Percentiles rank a stretch among this genome's conserved stretches.
These are phyloP conservation scores for Sweltsa coloradensis DNA, from an alignment of 1,140 invertebrate species.

Conservation along the genomic window DNA sequence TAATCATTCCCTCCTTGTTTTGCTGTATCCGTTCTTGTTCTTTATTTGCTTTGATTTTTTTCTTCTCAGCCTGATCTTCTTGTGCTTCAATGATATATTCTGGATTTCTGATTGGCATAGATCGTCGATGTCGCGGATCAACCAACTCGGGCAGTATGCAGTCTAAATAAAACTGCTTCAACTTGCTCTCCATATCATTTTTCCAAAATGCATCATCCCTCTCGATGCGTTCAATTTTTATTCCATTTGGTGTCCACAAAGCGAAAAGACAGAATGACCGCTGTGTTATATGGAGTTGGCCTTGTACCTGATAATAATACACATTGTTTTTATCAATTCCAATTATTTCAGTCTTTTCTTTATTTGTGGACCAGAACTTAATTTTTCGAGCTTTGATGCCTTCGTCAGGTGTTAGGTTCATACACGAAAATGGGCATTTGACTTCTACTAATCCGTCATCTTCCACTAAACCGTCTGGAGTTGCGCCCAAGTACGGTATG, in stretches of 20 bases:
- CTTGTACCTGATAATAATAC: conserved; percentile 22
- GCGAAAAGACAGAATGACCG: conserved; percentile 20
- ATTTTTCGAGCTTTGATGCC: conserved; percentile 7
- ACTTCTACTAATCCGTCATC: conserved; percentile 17
- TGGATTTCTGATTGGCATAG: conserved; percentile 22
- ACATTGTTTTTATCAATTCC: conserved; percentile 18
- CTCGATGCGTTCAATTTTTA: conserved; percentile 10
- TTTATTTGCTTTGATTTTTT: too few species aligned
- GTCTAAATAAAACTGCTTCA: conserved; percentile 22
- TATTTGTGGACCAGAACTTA: conserved; percentile 8
- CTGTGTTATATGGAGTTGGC: conserved; percentile 18
- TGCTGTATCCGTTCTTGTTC: too few species aligned
- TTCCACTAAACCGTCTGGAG: conserved; percentile 18
- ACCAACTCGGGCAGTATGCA: conserved; percentile 26
- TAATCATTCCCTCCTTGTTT: too few species aligned
- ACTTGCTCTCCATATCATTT: conserved; percentile 15
- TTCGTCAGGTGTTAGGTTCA: conserved; percentile 4
- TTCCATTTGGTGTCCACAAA: conserved; percentile 14
- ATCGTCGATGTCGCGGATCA: conserved; percentile 21
- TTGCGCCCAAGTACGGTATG: conserved; percentile 13
- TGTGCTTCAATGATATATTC: conserved; percentile 14
- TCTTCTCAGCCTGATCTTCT: too few species aligned
- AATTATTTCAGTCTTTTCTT: conserved; percentile 1
- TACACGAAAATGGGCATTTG: conserved; percentile 19
- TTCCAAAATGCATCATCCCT: conserved; percentile 20